Base-by-base conservation (phyloP, 2,113 vertebrate species). In the Phyllostomus discolor region DNA sequence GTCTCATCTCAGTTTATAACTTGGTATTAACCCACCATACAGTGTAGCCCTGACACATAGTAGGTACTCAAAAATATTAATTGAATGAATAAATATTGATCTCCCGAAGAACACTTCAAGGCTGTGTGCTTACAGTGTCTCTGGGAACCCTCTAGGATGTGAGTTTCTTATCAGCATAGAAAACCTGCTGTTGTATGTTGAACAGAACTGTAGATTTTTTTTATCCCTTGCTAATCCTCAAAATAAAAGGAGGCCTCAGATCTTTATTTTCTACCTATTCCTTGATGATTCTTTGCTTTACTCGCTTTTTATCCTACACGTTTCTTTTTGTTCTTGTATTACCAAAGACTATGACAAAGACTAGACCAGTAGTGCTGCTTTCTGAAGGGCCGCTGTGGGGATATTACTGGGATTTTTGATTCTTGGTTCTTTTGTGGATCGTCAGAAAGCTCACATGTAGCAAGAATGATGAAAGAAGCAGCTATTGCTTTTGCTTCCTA, bases 131-230 rank as follows among this genome's bases (percentile, higher is more conserved):
- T 43, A 35, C 26, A 72, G 66, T 52, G 33, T 69, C 52, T 81
- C 31, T 38, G 26, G 64, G 0, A 28, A 80, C 66, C 35, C 38
- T 93, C 69, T 88, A 14, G 54, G 48, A 62, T 54, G 17, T 73
- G 72, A 48, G 46, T 67, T 92, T 95, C 96, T 97, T 95, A 94
- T 88, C 91, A 87, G 86, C 38, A 4, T 38, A 62, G 89, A 97
- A 97, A 94, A 92, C 62, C 86, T 79, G 43, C 91, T 80, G 48
- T 82, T 95, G 17, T 90, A 28, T 91, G 95, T 80, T 96, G 80
- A 95, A 93, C 62, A 95, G 89, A 97, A 94, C 84, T 43, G 86
- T 12, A 84, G 93, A 22, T 48, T 59, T 86, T 89, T 79, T 64
- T 94, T 48, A 62, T 43, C 91, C 46, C n/a, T 81, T 93, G 66